These are phyloP conservation scores for Sclerodermus sp. DNA, from an alignment of 2,888 invertebrate species.

Conservation along the genomic window DNA sequence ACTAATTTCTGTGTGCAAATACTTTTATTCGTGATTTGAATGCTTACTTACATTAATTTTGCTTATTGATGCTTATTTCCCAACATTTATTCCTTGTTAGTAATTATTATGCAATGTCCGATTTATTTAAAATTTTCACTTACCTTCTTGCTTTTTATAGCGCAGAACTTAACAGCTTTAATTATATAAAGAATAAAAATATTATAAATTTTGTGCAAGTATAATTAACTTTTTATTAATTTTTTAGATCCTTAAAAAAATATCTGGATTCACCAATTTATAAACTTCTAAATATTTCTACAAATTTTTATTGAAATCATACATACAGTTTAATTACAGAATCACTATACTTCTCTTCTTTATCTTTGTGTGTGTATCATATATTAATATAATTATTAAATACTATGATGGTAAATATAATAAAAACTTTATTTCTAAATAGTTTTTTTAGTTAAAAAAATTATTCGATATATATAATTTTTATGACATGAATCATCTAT, in stretches of 20 bases:
- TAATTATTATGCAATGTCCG: background rate
- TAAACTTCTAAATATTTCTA: conserved; percentile 14
- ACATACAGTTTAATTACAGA: conserved; percentile 13
- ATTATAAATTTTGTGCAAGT: background rate
- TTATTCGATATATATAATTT: no score
- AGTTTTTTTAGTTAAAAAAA: no score
- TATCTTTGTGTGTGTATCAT: conserved; percentile 6
- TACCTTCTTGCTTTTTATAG: background rate
- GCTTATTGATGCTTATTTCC: background rate
- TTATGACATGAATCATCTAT: no score
- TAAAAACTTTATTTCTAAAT: no score
- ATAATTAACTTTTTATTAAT: conserved; percentile 2
- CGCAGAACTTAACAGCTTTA: background rate
- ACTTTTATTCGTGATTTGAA: conserved; percentile 9
- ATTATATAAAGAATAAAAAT: background rate
- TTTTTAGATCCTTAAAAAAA: conserved; percentile 30
- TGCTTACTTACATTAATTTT: conserved; percentile 11
- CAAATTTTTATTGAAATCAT: conserved; percentile 29
- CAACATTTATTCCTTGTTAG: conserved; percentile 8
- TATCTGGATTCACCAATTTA: no score
- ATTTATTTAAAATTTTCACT: background rate
- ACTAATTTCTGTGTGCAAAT: conserved; percentile 6
- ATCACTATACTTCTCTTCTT: no score
- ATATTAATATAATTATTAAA: no score
- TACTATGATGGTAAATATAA: no score